Conservation (phyloP, 2,888 invertebrate species). For the Cylloceria caligata region DNA sequence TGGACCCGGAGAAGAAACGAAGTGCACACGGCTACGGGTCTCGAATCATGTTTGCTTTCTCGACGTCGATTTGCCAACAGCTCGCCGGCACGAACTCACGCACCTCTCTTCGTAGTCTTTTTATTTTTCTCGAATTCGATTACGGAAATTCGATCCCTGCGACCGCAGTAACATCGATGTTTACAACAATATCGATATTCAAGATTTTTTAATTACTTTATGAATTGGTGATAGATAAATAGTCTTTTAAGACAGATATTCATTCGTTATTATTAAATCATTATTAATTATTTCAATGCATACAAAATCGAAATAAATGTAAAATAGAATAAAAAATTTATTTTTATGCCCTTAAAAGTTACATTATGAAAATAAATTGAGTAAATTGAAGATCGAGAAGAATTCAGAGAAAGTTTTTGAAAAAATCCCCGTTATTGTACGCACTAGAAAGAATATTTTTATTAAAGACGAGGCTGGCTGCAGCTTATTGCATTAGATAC, state of each 20-base stretch:
- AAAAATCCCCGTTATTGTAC: no score
- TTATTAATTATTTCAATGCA: neutral
- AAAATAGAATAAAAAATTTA: no score
- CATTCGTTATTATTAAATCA: neutral
- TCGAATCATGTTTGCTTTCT: slow-evolving; percentile 59
- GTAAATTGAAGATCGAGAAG: no score
- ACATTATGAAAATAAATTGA: no score
- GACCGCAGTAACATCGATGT: neutral
- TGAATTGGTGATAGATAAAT: neutral
- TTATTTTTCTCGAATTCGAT: slow-evolving; percentile 49
- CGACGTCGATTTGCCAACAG: slow-evolving; percentile 3
- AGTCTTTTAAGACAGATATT: neutral
- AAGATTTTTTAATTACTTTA: neutral
- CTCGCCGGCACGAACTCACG: slow-evolving; percentile 55
- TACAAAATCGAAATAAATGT: neutral
- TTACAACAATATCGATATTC: neutral
- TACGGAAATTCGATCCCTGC: slow-evolving; percentile 37
- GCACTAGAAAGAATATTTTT: no score
- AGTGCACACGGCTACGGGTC: slow-evolving; percentile 57
- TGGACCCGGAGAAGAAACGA: slow-evolving; percentile 72
- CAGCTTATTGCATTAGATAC: slow-evolving; percentile 26
- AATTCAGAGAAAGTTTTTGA: no score
- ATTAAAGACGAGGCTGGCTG: no score
- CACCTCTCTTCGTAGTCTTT: slow-evolving; percentile 8
- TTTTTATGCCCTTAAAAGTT: no score